These are phyloP conservation scores for Struthidea cinerea DNA, from an alignment of 2,113 vertebrate genomes.

Conservation along the genomic window DNA sequence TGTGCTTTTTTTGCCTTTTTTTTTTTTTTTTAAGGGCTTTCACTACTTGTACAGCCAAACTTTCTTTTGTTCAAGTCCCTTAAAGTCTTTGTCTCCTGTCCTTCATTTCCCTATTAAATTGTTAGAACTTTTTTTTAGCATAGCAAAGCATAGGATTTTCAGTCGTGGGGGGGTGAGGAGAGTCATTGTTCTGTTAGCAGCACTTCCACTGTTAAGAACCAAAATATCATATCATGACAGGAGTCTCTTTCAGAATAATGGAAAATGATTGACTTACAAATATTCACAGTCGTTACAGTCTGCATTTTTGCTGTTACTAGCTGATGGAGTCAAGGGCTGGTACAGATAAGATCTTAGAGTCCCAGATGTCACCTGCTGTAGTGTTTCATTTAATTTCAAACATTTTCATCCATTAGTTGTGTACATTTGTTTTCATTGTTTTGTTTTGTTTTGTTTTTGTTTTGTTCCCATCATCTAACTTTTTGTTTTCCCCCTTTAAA, in stretches of 20 bases:
- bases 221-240: background rate
- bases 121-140: background rate
- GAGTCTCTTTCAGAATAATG: background rate
- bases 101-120: background rate
- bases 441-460: conserved; percentile 35
- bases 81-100: background rate
- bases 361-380: background rate
- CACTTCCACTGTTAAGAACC: background rate
- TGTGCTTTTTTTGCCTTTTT: background rate
- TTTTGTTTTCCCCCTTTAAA: conserved; percentile 88
- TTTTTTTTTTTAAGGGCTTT: background rate
- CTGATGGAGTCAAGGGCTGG: background rate
- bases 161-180: background rate
- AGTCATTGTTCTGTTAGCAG: background rate
- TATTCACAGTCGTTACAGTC: background rate
- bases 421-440: conserved; percentile 64
- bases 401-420: conserved; percentile 68
- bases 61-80: background rate
- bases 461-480: conserved; percentile 90
- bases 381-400: conserved; percentile 47
- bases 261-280: background rate
- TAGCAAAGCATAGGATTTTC: background rate
- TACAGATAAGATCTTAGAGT: background rate
- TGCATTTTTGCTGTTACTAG: background rate
- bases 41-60: background rate